Evolutionary conservation across 2,113 vertebrate species (phyloP).

Genomic region (Numida meleagris): DNA sequence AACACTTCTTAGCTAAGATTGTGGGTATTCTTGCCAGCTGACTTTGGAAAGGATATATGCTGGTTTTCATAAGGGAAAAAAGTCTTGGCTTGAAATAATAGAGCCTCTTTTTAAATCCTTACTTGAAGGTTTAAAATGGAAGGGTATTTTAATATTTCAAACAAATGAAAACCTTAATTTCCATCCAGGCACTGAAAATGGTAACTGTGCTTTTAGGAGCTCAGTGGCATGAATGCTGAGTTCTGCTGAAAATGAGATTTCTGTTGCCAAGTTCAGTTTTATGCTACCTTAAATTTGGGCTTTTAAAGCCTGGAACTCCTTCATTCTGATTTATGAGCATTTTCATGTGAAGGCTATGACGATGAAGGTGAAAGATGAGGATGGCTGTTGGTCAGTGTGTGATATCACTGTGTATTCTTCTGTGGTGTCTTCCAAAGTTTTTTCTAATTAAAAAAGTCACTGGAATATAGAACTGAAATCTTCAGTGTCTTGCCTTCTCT

Average conservation of each 20-base stretch:
- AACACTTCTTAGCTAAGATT: neutral
- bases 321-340: neutral
- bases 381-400: neutral
- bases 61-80: neutral
- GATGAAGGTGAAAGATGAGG: neutral
- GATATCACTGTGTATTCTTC: neutral
- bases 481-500: neutral
- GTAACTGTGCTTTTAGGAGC: neutral
- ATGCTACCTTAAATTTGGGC: neutral
- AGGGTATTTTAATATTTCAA: neutral
- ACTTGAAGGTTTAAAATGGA: neutral
- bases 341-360: rapidly evolving
- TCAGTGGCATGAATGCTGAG: rapidly evolving
- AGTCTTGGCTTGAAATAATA: neutral
- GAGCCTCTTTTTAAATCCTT: neutral
- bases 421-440: neutral
- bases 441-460: neutral
- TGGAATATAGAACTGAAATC: neutral
- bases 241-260: neutral
- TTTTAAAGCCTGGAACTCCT: neutral
- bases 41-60: neutral
- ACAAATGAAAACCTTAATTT: neutral
- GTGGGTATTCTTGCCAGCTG: rapidly evolving
- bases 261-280: neutral
- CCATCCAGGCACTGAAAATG: neutral